Conservation (phyloP, 2,797 vertebrate genomes). For the Sebastes kiyomatsui region DNA sequence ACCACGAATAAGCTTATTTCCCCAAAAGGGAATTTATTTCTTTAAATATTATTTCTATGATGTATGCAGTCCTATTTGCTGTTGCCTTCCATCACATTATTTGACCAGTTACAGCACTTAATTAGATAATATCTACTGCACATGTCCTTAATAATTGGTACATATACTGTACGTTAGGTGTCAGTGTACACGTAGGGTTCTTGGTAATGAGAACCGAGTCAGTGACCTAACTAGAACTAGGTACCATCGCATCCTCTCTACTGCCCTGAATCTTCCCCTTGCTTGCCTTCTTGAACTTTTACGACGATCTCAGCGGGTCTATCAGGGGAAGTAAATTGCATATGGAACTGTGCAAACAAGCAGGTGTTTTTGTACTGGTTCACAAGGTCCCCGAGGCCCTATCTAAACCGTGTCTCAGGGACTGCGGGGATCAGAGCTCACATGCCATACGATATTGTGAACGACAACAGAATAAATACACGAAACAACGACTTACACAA, state of each 20-base stretch:
- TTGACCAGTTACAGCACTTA: background rate
- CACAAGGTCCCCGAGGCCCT: constrained; percentile 60
- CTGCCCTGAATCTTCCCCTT: constrained; percentile 30
- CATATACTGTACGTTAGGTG: background rate
- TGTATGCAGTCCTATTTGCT: background rate
- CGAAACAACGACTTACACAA: constrained; percentile 60
- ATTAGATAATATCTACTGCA: background rate
- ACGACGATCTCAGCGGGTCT: constrained; percentile 38
- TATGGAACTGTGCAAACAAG: constrained; percentile 63
- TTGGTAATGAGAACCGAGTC: constrained; percentile 48
- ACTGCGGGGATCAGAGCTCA: constrained; percentile 67
- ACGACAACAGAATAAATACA: constrained; percentile 62
- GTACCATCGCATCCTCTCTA: constrained; percentile 5
- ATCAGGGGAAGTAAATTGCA: constrained; percentile 49
- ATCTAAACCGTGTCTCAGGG: constrained; percentile 46
- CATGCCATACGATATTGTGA: constrained; percentile 46
- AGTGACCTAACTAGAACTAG: constrained; percentile 33
- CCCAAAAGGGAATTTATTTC: background rate
- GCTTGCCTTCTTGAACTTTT: constrained; percentile 43
- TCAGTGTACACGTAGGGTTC: background rate
- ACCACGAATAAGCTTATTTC: background rate
- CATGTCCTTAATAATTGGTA: background rate
- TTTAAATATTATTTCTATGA: background rate
- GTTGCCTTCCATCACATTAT: background rate
- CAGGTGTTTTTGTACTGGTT: constrained; percentile 57